A percentile compares a stretch with the other conserved stretches of the same genome.
Evolutionary conservation across 2,113 vertebrate species (phyloP).

Genomic region (Crotophaga sulcirostris): DNA sequence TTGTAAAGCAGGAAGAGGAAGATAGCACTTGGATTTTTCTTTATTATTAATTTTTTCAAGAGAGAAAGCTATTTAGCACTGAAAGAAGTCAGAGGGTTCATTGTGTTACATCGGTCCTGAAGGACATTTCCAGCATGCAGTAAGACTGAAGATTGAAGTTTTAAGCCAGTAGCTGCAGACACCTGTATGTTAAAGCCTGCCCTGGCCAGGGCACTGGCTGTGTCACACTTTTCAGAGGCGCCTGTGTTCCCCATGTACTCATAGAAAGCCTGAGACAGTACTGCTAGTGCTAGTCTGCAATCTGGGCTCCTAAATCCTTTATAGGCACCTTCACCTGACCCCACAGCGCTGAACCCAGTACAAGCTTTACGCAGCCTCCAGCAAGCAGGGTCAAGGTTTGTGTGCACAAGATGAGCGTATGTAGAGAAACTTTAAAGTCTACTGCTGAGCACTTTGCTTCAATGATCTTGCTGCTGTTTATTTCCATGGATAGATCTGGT

Average conservation of each 20-base stretch:
- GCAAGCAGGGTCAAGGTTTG: not conserved
- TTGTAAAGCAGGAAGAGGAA: not conserved
- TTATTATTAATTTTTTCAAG: not conserved
- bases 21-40: not conserved
- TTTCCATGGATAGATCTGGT: not conserved
- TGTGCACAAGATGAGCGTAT: not conserved
- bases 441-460: not conserved
- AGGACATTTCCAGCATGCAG: not conserved
- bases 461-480: not conserved
- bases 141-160: not conserved
- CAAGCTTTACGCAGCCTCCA: not conserved
- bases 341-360: rapidly evolving
- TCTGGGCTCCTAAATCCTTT: not conserved
- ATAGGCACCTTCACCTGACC: not conserved
- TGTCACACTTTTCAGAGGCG: not conserved
- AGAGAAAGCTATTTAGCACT: not conserved
- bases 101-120: not conserved
- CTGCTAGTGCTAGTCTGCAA: not conserved
- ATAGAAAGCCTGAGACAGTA: not conserved
- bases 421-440: not conserved
- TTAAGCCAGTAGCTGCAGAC: not conserved
- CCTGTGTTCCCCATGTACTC: not conserved
- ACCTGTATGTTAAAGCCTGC: not conserved
- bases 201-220: not conserved
- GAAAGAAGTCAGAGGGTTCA: not conserved